Conservation (phyloP, 2,113 vertebrate species). For the Tupaia chinensis region DNA sequence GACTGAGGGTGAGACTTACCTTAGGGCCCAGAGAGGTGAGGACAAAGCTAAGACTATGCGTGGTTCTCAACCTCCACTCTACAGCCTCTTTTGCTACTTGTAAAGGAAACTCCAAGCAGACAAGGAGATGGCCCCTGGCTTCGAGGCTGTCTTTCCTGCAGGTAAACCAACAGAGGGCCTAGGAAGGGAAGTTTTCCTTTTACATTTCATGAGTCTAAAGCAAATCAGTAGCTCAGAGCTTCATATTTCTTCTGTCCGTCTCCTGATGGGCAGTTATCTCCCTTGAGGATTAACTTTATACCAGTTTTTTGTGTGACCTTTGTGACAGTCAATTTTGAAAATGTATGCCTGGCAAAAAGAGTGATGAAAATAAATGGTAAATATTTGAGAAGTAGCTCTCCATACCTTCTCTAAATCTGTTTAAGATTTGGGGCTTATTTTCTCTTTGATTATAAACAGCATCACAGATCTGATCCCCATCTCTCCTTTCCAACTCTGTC, state of each 20-base stretch:
- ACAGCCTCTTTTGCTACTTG: not conserved
- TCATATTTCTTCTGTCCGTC: not conserved
- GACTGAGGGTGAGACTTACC: not conserved
- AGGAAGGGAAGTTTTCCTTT: not conserved
- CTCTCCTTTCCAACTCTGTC: not conserved
- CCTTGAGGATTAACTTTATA: not conserved
- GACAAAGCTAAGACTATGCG: not conserved
- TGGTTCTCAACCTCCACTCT: fast-evolving
- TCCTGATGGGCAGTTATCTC: fast-evolving
- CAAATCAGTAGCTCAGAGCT: slow-evolving; percentile 41
- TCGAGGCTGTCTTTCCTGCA: not conserved
- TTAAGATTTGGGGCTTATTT: not conserved
- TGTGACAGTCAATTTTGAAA: not conserved
- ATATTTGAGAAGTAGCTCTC: not conserved
- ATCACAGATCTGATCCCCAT: not conserved
- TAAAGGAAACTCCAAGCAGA: not conserved
- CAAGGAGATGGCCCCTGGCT: not conserved
- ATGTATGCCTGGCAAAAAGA: not conserved
- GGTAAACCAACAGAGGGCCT: not conserved
- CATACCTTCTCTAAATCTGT: not conserved
- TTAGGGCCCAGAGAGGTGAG: fast-evolving
- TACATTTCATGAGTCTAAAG: not conserved
- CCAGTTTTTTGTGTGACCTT: not conserved
- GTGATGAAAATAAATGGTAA: not conserved
- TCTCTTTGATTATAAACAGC: slow-evolving; percentile 27